Evolutionary conservation across 2,888 invertebrate species (phyloP).

Genomic region (Acanthosepion lycidas): DNA sequence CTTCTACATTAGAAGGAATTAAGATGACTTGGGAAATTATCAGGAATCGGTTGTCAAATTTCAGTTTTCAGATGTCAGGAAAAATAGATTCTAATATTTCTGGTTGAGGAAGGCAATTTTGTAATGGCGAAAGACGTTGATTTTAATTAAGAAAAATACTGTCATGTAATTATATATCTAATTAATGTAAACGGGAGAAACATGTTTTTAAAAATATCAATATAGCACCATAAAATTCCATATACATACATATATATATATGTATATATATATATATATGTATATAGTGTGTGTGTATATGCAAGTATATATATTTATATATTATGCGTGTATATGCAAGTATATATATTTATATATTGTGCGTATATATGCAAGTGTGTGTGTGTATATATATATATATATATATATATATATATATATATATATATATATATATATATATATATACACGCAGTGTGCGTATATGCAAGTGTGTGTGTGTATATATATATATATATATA

Average conservation of each 20-base stretch:
- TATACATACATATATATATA: neutral
- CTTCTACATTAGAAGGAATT: too few species aligned
- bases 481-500: neutral
- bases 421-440: neutral
- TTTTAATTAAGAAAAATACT: too few species aligned
- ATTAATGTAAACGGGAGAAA: too few species aligned
- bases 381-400: neutral
- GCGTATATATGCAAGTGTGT: neutral
- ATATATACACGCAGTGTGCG: neutral
- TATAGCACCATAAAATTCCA: neutral
- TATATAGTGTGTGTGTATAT: constrained; percentile 24
- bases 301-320: neutral
- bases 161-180: too few species aligned
- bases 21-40: too few species aligned
- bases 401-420: neutral
- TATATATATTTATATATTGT: neutral
- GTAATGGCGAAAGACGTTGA: too few species aligned
- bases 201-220: too few species aligned
- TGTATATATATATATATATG: neutral
- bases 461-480: neutral
- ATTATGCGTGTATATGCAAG: neutral
- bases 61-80: too few species aligned
- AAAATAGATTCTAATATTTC: too few species aligned
- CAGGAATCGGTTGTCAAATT: too few species aligned
- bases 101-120: too few species aligned